phyloP scores from a whole-genome alignment of 2,888 invertebrate species.

The Cepaea hortensis region DNA sequence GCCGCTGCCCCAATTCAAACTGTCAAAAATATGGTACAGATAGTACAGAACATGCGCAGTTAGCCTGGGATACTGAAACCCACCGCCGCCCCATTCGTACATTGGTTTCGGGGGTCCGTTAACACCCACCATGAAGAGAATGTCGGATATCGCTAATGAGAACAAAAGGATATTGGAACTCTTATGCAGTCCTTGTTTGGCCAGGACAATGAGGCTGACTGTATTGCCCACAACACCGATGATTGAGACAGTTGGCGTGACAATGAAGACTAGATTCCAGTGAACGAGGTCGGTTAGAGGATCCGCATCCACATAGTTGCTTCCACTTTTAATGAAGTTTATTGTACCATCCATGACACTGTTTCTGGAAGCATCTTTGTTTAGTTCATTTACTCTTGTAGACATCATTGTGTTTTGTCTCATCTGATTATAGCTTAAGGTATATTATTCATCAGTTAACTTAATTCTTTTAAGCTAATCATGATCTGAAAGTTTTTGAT shows the following conservation, averaged over 20 bases:
- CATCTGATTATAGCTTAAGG: no score
- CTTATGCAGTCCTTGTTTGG: slow-evolving; percentile 29
- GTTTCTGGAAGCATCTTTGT: not conserved
- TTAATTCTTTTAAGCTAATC: no score
- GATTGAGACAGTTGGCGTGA: slow-evolving; percentile 25
- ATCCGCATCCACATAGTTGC: slow-evolving; percentile 21
- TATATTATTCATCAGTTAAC: no score
- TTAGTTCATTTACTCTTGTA: not conserved
- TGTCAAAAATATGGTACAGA: slow-evolving; percentile 40
- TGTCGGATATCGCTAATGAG: slow-evolving; percentile 27
- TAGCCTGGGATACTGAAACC: slow-evolving; percentile 19
- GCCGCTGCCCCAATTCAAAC: slow-evolving; percentile 33
- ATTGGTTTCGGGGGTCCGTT: slow-evolving; percentile 31
- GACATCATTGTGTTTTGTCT: not conserved
- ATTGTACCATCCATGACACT: no score
- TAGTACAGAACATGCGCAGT: slow-evolving; percentile 27
- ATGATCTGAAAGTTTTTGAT: no score
- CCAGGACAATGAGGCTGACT: slow-evolving; percentile 19
- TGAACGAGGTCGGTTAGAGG: slow-evolving; percentile 2
- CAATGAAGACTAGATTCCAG: slow-evolving; percentile 30
- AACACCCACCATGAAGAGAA: slow-evolving; percentile 31
- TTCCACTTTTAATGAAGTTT: not conserved
- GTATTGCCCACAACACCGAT: slow-evolving; percentile 21
- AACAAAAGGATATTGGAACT: slow-evolving; percentile 33
- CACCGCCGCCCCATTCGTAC: slow-evolving; percentile 31